Percentiles rank a stretch among this genome's conserved stretches.
phyloP scores from a whole-genome alignment of 1,140 invertebrate species.

The Pogonomyrmex californicus region DNA sequence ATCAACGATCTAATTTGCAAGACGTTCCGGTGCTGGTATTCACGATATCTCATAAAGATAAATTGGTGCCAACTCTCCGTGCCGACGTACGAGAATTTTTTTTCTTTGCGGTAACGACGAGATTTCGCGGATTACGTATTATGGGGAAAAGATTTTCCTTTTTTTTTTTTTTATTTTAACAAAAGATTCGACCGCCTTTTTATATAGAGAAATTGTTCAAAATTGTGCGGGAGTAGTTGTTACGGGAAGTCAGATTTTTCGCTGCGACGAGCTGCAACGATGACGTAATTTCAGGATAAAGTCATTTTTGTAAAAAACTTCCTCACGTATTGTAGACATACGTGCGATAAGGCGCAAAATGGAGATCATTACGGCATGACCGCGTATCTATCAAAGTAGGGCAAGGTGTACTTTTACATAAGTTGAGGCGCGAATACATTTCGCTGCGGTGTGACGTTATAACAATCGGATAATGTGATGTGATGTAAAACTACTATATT shows the following conservation, averaged over 20 bases:
- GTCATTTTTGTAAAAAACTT: slow-evolving; percentile 26
- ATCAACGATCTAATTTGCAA: slow-evolving; percentile 59
- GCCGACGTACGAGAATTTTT: not conserved
- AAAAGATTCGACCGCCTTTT: not conserved
- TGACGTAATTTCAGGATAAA: slow-evolving; percentile 35
- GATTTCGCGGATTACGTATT: not conserved
- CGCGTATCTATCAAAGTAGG: slow-evolving; percentile 58
- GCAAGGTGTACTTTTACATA: slow-evolving; percentile 47
- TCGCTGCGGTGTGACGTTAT: slow-evolving; percentile 13
- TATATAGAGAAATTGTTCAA: slow-evolving; percentile 9
- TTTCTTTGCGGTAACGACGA: not conserved
- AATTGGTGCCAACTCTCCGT: slow-evolving; percentile 16
- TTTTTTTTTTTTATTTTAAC: not conserved
- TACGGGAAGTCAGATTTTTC: not conserved
- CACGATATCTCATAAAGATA: slow-evolving; percentile 25
- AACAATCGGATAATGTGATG: slow-evolving; percentile 57
- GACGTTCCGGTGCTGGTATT: slow-evolving; percentile 18
- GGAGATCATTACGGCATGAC: slow-evolving; percentile 41
- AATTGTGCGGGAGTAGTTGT: not conserved
- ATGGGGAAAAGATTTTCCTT: not conserved
- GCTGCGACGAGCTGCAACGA: not conserved
- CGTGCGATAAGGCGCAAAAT: slow-evolving; percentile 56
- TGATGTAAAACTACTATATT: slow-evolving; percentile 10
- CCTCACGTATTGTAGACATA: not conserved
- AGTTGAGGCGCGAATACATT: slow-evolving; percentile 51